phyloP scores from a whole-genome alignment of 2,797 vertebrate species.

The Rhabdomys pumilio region DNA sequence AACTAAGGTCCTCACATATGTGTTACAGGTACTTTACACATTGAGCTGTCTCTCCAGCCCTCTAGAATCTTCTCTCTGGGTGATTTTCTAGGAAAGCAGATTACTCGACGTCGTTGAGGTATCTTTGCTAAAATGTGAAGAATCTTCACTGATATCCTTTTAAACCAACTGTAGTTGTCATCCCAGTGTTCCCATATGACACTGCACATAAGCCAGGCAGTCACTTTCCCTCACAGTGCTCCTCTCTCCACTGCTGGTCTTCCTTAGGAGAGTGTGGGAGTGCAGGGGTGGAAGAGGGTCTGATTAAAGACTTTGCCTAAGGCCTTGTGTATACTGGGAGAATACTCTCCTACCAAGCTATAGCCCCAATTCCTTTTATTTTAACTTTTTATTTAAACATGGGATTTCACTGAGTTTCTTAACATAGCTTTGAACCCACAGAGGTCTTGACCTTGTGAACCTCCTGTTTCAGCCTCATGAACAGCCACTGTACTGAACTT shows the following conservation, averaged over 20 bases:
- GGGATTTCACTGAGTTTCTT: background rate
- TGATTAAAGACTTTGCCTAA: background rate
- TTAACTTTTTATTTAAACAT: background rate
- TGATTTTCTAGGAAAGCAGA: conserved; percentile 36
- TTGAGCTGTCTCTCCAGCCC: background rate
- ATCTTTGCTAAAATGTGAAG: conserved; percentile 34
- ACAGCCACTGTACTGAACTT: background rate
- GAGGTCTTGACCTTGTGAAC: background rate
- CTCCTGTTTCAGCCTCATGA: background rate
- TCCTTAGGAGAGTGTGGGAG: background rate
- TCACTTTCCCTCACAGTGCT: background rate
- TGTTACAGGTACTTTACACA: background rate
- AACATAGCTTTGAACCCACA: too few species aligned
- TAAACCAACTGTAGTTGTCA: background rate
- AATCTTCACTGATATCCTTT: background rate
- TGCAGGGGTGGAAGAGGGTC: background rate
- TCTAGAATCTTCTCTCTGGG: background rate
- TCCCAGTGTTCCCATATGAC: background rate
- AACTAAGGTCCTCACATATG: background rate
- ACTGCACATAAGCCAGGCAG: background rate
- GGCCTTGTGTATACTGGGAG: background rate
- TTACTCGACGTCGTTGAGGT: background rate
- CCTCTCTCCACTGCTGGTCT: background rate
- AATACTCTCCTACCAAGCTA: background rate
- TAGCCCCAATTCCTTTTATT: background rate